phyloP scores from a whole-genome alignment of 2,888 invertebrate genomes.

The Hypomecis atomaria region DNA sequence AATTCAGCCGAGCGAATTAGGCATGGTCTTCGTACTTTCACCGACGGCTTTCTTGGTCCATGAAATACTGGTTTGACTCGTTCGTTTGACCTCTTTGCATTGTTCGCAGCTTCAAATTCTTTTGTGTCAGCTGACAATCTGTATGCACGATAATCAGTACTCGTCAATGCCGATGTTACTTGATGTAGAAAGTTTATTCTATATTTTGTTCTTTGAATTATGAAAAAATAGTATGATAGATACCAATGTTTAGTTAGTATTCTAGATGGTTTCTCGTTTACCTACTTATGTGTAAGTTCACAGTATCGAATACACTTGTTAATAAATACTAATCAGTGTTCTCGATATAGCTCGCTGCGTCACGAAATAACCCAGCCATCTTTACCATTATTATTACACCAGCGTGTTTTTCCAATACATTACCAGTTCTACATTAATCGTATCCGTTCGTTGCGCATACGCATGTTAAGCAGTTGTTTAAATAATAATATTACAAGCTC shows the following conservation, averaged over 20 bases:
- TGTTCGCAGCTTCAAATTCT: slow-evolving; percentile 60
- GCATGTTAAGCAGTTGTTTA: slow-evolving; percentile 68
- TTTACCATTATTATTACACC: slow-evolving; percentile 45
- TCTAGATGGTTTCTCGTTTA: not conserved
- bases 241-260: not conserved
- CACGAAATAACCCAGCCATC: slow-evolving; percentile 53
- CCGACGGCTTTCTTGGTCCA: slow-evolving; percentile 73
- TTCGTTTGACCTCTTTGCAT: slow-evolving; percentile 71
- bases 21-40: slow-evolving; percentile 73
- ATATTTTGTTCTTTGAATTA: not conserved
- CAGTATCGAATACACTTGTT: slow-evolving; percentile 9
- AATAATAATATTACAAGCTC: slow-evolving; percentile 66
- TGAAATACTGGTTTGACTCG: slow-evolving; percentile 66
- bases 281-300: slow-evolving; percentile 5
- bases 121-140: slow-evolving; percentile 61
- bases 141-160: slow-evolving; percentile 52
- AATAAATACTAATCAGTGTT: slow-evolving; percentile 45
- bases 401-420: slow-evolving; percentile 62
- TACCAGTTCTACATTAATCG: slow-evolving; percentile 66
- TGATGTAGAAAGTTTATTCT: slow-evolving; percentile 49
- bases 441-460: slow-evolving; percentile 65
- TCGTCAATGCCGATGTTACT: slow-evolving; percentile 61
- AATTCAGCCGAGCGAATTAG: slow-evolving; percentile 71
- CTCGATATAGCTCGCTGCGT: slow-evolving; percentile 47
- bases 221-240: not conserved